These are phyloP conservation scores for Bolinopsis microptera DNA, from an alignment of 37 sponge, comb jelly and placozoan genomes.

Conservation along the genomic window DNA sequence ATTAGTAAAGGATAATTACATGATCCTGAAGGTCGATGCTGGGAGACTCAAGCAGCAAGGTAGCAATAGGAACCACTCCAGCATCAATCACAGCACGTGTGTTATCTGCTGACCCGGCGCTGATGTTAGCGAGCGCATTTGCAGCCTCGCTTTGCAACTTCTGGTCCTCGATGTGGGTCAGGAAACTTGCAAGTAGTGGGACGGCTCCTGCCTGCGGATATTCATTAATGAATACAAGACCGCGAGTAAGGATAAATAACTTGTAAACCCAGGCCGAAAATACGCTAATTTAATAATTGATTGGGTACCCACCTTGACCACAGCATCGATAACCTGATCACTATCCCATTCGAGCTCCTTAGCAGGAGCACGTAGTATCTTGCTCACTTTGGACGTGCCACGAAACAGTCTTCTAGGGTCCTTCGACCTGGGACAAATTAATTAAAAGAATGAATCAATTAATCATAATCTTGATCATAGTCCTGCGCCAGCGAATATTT, in stretches of 20 bases:
- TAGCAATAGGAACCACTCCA: constrained; percentile 45
- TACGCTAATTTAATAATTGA: no score
- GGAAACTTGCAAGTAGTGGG: constrained; percentile 6
- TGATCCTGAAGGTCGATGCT: constrained; percentile 60
- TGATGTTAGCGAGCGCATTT: constrained; percentile 63
- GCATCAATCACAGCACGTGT: constrained; percentile 64
- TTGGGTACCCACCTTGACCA: neutral
- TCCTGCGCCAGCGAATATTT: no score
- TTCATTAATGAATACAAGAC: neutral
- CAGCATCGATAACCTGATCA: constrained; percentile 50
- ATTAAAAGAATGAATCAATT: no score
- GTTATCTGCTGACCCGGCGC: constrained; percentile 65
- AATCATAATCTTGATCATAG: no score
- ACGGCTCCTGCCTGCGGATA: constrained; percentile 19
- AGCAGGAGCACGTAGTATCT: constrained; percentile 49
- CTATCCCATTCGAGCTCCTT: constrained; percentile 63
- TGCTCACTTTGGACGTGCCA: constrained; percentile 54
- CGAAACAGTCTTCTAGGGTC: constrained; percentile 47
- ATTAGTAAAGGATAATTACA: no score
- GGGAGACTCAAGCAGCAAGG: constrained; percentile 46
- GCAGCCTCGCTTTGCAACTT: constrained; percentile 50
- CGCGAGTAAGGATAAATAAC: no score
- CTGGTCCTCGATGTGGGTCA: constrained; percentile 64
- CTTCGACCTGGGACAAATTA: constrained; percentile 17
- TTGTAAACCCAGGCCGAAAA: no score